Base-by-base conservation (phyloP, 2,888 invertebrate genomes). In the Caenorhabditis zanzibari region DNA sequence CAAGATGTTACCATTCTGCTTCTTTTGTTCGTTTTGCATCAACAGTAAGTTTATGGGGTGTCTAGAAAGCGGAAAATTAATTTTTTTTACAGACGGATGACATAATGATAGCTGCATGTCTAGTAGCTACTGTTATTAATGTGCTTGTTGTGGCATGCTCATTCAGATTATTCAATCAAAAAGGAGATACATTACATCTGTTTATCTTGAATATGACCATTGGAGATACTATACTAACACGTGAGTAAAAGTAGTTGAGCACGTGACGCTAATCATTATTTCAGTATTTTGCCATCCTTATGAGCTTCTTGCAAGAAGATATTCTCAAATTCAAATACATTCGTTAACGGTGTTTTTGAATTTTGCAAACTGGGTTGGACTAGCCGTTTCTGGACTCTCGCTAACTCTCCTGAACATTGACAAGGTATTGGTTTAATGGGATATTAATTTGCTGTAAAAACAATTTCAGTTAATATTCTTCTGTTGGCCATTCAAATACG, bases 141-240 rank as follows among this genome's bases (percentile, higher is more conserved):
- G 85, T 91, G 4, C 81, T 91, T 44, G 91, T 91, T 38, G 87
- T 91, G 24, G 87, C 87, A 41, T 91, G 91, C 54, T 92, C 91
- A 26, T 69, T 89, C 3, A 88, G 89, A 74, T 58, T 88, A 24
- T 88, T 77, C 76, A 77, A 77, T 47, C 59, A 90, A 22, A 90
- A 89, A 75, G 91, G 91, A 1, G 91, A 91, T 68, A 92, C 91
- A 10, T 88, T 91, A 88, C 92, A 92, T 80, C 76, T 91, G 63
- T 91, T 91, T 79, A 92, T 91, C 38, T 75, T 92, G 61, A 92
- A 91, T 63, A 91, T 91, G 91, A 91, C 91, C 1, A 61, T 89
- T n/a, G 91, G 91, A 14, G 91, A 91, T 56, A 76, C 90, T 3
- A 84, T 91, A 28, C 80, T 91, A 14, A 91, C 91, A 69, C 85